Evolutionary conservation across 2,888 invertebrate genomes (phyloP), one percentile per base, ranked within the genome.

Genomic region (Alitta virens): DNA sequence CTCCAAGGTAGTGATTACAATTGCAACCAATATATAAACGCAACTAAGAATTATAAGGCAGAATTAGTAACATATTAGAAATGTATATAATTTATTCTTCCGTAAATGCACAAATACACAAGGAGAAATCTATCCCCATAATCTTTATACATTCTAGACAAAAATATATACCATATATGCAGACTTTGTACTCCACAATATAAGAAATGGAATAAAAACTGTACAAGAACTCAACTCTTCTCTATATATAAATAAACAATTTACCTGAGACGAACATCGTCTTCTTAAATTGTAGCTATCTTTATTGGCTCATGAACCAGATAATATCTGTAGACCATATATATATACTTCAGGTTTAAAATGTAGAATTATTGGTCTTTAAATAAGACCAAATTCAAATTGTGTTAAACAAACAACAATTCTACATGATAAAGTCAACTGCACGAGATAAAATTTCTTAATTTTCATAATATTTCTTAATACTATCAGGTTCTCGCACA

Each of bases 51-150:
- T 33, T 7, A 33, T 33, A 33, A 33, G 33, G 33, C 33, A 33
- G 33, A 33, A 33, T 33, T 33, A 33, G 33, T 49, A 49, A 33
- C 33, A 33, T 33, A 33, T 33, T 60, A 60, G 52, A 60, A 60
- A 60, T 60, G 60, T 60, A 60, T 60, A 60, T 60, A 60, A 60
- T 60, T 60, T 60, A 60, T 60, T 60, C 53, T 52, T 52, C 33
- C 52, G 43, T 60, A 60, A 60, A 60, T 60, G 60, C 60, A 60
- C 54, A 60, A 60, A 60, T 60, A 49, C 60, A 60, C 60, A 46
- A 54, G 60, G 60, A 60, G 60, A 53, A 24, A 53, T 33, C 53
- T 43, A 40, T 60, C 53, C 43, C 60, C 42, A 52, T 49, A 51
- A 59, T 59, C 53, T 52, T 46, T 59, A 42, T 52, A 54, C 53